phyloP scores from a whole-genome alignment of 2,113 vertebrate genomes.

The Bombycilla garrulus region DNA sequence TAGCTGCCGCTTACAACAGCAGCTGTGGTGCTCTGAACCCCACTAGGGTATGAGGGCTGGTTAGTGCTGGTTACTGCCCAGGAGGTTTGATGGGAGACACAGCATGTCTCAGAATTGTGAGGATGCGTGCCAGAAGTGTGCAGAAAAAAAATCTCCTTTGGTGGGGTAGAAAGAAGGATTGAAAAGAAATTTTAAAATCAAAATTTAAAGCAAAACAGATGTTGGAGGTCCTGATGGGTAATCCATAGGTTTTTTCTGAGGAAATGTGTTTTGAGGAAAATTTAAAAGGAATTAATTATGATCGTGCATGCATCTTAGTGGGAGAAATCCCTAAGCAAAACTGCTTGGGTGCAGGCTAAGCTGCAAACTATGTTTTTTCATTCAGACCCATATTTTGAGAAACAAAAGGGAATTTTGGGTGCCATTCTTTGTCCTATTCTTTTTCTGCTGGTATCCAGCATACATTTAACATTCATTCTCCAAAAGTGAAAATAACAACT shows the following conservation, averaged over 20 bases:
- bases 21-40: background rate
- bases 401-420: background rate
- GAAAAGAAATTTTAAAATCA: background rate
- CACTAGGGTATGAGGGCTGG: background rate
- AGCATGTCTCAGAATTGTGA: background rate
- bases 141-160: background rate
- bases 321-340: background rate
- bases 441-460: background rate
- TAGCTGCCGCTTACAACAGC: background rate
- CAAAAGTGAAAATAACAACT: background rate
- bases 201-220: background rate
- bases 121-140: background rate
- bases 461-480: background rate
- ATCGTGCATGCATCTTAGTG: background rate
- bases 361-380: background rate
- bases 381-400: background rate
- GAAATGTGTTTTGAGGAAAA: background rate
- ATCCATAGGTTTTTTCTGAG: background rate
- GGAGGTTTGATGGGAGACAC: background rate
- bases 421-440: background rate
- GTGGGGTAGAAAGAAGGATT: background rate
- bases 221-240: background rate
- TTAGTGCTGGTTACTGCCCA: background rate
- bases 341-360: rapidly evolving
- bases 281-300: background rate